A percentile compares a stretch with the other conserved stretches of the same genome.
Conservation (phyloP, 1,140 invertebrate genomes). For the Periplaneta americana region DNA sequence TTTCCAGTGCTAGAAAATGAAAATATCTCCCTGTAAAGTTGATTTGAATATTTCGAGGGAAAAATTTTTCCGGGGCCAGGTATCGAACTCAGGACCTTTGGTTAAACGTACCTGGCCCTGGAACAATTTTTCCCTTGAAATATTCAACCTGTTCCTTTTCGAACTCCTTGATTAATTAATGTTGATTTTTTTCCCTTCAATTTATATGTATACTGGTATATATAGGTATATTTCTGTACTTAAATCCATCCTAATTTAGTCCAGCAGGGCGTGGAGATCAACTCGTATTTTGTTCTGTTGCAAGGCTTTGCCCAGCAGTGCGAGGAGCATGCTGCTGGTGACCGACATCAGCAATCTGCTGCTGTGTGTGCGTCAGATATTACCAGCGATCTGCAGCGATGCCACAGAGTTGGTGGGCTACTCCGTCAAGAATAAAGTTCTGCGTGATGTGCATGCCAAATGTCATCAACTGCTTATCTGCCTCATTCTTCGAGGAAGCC, state of each 20-base stretch:
- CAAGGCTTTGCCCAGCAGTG: slow-evolving; percentile 53
- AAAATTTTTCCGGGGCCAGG: too few species aligned
- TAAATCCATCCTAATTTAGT: too few species aligned
- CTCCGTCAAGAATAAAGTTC: slow-evolving; percentile 46
- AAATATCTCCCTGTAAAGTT: too few species aligned
- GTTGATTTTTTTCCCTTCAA: neutral
- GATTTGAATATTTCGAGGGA: too few species aligned
- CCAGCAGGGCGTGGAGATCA: neutral
- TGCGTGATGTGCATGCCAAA: slow-evolving; percentile 71
- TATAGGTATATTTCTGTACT: neutral
- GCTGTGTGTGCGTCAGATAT: slow-evolving; percentile 59
- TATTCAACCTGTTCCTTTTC: too few species aligned
- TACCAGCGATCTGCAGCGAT: slow-evolving; percentile 55
- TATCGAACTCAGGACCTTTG: too few species aligned
- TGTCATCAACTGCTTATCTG: slow-evolving; percentile 67
- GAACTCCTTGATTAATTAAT: too few species aligned
- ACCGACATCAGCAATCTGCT: slow-evolving; percentile 70
- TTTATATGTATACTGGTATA: neutral
- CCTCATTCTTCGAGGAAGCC: slow-evolving; percentile 60
- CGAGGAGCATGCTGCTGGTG: slow-evolving; percentile 52
- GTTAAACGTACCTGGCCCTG: too few species aligned
- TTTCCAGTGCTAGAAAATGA: too few species aligned
- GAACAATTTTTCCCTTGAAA: too few species aligned
- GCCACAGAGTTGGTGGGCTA: slow-evolving; percentile 55
- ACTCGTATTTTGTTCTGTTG: slow-evolving; percentile 8